Base-by-base conservation (phyloP, 2,888 invertebrate genomes). In the Petrolisthes manimaculis region DNA sequence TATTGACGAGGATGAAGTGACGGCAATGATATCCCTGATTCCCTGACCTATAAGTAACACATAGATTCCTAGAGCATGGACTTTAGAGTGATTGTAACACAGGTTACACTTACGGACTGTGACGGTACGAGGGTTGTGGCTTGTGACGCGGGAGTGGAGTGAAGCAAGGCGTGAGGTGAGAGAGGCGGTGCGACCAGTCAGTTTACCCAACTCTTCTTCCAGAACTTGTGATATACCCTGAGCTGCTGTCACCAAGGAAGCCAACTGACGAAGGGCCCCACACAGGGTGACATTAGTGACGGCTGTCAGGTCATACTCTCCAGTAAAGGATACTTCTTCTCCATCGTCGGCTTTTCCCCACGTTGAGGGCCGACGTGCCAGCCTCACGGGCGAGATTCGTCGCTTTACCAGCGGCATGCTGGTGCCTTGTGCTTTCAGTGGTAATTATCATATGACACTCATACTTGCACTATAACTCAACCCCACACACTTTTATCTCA, bases 171-270 rank as follows among this genome's bases (percentile, higher is more conserved):
- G 95, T 88, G 94, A 93, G 93, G 96, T 95, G 88, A 97, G 95
- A 83, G 93, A 93, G 89, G 95, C 95, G 89, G 97, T 95, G 91
- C 97, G 95, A 92, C 95, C 95, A 88, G 95, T 95, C 92, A 97
- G 95, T 91, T 94, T 94, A 92, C 96, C 95, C 91, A 97, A 94
- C 93, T 97, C 96, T 91, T 94, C 94, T 90, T 96, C 96, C 92
- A 97, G 94, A 92, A 96, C 96, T 92, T 95, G 95, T 93, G 97
- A 97, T 93, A 97, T 96, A 93, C 97, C 96, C 93, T 97, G 96
- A 92, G 97, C 97, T 91, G 96, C 94, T 91, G 96, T 94, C 92
- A 97, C 96, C 93, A 98, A 94, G 54, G 96, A 97, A 86, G 97
- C 97, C 93, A 97, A 95, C 93, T 98, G 97, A 91, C 96, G 94